A percentile compares a stretch with the other conserved stretches of the same genome.
These are phyloP conservation scores for Tangara arthus DNA, from an alignment of 2,797 vertebrate genomes.

Conservation along the genomic window DNA sequence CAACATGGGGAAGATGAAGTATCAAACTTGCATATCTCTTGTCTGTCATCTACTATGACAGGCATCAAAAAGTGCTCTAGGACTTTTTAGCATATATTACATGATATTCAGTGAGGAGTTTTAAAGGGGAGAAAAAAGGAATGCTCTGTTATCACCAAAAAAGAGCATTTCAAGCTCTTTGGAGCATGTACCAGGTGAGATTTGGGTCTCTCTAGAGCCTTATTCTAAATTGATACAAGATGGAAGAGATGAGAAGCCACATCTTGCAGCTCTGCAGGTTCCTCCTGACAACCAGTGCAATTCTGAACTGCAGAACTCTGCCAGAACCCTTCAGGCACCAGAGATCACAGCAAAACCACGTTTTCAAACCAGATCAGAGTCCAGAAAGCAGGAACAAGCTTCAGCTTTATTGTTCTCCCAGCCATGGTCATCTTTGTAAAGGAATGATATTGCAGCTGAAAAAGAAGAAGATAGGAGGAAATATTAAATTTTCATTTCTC, in stretches of 20 bases:
- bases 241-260: not conserved
- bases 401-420: not conserved
- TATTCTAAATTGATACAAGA: not conserved
- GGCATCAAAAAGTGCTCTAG: not conserved
- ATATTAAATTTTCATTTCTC: not conserved
- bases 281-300: not conserved
- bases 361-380: not conserved
- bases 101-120: not conserved
- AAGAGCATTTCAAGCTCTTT: not conserved
- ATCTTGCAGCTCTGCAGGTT: not conserved
- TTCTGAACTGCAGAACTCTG: not conserved
- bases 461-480: not conserved
- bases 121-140: not conserved
- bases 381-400: constrained; percentile 9
- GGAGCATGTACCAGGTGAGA: not conserved
- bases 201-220: not conserved
- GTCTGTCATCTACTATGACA: not conserved
- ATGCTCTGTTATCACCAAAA: not conserved
- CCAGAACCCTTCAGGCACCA: not conserved
- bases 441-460: constrained; percentile 79
- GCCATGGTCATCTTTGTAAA: constrained; percentile 72
- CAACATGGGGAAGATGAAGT: not conserved
- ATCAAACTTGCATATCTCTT: not conserved
- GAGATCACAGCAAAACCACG: not conserved
- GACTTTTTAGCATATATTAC: not conserved